These are phyloP conservation scores for Limonius californicus DNA, from an alignment of 1,140 invertebrate genomes.

Conservation along the genomic window DNA sequence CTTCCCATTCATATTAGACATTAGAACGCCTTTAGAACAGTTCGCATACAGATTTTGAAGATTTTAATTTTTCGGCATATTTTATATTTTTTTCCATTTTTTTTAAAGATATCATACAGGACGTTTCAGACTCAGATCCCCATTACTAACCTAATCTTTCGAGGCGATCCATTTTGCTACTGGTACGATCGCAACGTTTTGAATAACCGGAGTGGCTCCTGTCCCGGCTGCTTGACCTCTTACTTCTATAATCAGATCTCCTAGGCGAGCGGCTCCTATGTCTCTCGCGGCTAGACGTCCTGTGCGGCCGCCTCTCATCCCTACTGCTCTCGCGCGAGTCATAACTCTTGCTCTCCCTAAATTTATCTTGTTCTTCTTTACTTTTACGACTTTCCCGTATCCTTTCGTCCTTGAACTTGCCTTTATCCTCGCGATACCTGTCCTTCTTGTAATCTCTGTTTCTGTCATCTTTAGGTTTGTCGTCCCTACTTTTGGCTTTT, in stretches of 20 bases:
- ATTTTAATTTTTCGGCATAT: no score
- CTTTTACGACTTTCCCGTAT: not conserved
- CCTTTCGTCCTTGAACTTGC: not conserved
- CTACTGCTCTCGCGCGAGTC: not conserved
- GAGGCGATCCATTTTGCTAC: slow-evolving; percentile 50
- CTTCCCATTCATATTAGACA: no score
- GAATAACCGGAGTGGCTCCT: slow-evolving; percentile 30
- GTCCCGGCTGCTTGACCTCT: slow-evolving; percentile 39
- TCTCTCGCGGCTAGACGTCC: not conserved
- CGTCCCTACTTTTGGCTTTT: not conserved
- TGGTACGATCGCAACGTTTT: slow-evolving; percentile 41
- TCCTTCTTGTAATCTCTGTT: slow-evolving; percentile 22
- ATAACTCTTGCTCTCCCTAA: no score
- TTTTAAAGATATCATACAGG: no score
- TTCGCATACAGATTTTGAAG: no score
- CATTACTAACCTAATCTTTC: slow-evolving; percentile 47
- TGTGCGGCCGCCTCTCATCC: not conserved
- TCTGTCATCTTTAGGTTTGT: slow-evolving; percentile 23
- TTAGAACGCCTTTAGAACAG: no score
- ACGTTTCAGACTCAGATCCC: no score
- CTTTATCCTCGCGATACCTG: slow-evolving; percentile 25
- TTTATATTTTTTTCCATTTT: no score
- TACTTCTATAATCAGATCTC: slow-evolving; percentile 21
- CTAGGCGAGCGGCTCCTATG: slow-evolving; percentile 29
- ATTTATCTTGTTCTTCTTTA: not conserved